phyloP scores from a whole-genome alignment of 2,797 vertebrate species.

The Rhynchonycteris naso region DNA sequence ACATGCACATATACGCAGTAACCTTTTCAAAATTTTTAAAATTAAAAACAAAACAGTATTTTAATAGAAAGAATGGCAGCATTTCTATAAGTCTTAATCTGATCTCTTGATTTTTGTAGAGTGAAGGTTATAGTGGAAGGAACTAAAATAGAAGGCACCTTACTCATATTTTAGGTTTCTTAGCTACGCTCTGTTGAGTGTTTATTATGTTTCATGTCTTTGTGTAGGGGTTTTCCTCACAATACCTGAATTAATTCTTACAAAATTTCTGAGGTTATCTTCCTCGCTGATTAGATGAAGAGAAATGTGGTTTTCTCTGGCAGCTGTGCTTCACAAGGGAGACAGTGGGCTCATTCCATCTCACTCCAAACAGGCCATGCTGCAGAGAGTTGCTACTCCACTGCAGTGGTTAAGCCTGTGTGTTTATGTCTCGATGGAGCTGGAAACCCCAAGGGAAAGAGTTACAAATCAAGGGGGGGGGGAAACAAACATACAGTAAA shows the following conservation, averaged over 20 bases:
- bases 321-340: neutral
- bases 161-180: neutral
- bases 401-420: neutral
- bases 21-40: neutral
- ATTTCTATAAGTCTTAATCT: neutral
- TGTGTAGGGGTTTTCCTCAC: neutral
- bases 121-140: neutral
- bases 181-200: neutral
- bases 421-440: neutral
- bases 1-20: neutral
- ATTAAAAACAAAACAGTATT: neutral
- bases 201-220: neutral
- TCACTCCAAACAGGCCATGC: neutral
- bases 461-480: neutral
- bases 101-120: neutral
- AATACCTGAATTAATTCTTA: neutral
- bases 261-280: neutral
- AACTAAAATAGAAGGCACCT: rapidly evolving
- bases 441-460: neutral
- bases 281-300: neutral
- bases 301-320: neutral
- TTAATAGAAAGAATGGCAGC: neutral
- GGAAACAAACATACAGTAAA: neutral
- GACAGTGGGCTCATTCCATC: neutral
- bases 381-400: neutral